Evolutionary conservation across 2,888 invertebrate genomes (phyloP), one percentile per base, ranked within the genome.

Genomic region (Hypolimnas misippus): DNA sequence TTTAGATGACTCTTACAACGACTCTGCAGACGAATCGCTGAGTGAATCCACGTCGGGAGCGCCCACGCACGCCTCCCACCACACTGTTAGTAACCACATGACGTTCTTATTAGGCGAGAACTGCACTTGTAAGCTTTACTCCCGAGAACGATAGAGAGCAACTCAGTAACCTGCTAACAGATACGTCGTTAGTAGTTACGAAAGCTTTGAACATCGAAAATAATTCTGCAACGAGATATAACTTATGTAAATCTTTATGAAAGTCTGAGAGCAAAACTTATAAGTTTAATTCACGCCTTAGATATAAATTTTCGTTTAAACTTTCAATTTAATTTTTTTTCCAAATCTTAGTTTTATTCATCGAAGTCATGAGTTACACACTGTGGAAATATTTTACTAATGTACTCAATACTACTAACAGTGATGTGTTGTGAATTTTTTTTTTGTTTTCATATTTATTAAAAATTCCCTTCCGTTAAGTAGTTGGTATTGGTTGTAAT

Each of bases 1-100:
- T 33, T 89, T 96, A 68, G 96, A 96, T 77, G 96, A 96, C 78
- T 95, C 95, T 65, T 95, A 94, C 78, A 94, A 92, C 70, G 92
- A 92, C 73, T 92, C 92, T 0, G 92, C 92, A 2, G 92, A 92
- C 69, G 94, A 93, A 76, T 93, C 92, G 35, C 84, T 92, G 61
- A 92, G 93, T 69, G 93, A 93, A 79, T 93, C 93, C 16, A 94
- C 93, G 25, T 93, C 93, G 46, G 89, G 94, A 55, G 93, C 93
- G 52, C 91, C 89, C 7, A 81, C 88, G 12, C 87, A 87, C 70
- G 76, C 82, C 33, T 80, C 83, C 29, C 78, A 79, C 53, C 72
- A 74, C 57, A 79, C 83, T 65, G 87, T 89, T 68, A 82, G 87
- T 82, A 25, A n/a, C 46, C 25, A 7, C 53, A 58, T 6, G 5